Conservation (phyloP, 2,797 vertebrate genomes). For the Spatula clypeata region DNA sequence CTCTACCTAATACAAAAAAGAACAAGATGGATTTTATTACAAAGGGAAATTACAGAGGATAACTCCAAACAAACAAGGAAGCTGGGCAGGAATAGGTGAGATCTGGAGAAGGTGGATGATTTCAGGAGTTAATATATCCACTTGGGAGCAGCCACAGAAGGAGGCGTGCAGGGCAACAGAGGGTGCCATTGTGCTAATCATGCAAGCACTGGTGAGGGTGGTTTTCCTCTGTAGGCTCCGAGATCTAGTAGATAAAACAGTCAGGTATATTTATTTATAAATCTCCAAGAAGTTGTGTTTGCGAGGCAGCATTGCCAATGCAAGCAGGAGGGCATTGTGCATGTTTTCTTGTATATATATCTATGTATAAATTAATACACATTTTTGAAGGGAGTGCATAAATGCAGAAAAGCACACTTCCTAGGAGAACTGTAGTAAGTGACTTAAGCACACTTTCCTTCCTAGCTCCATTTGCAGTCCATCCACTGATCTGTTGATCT, state of each 20-base stretch:
- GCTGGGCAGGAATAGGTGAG: neutral
- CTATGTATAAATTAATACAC: neutral
- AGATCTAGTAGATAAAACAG: neutral
- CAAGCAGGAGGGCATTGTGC: neutral
- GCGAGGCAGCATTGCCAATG: neutral
- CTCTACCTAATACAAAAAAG: fast-evolving
- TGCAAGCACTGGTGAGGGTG: neutral
- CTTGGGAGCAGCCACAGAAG: neutral
- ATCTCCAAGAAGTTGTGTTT: neutral
- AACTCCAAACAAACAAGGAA: neutral
- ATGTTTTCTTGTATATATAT: neutral
- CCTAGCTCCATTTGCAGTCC: neutral
- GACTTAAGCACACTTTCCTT: neutral
- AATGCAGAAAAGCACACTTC: neutral
- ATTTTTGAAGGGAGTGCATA: fast-evolving
- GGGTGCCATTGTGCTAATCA: constrained; percentile 22
- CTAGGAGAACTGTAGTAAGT: neutral
- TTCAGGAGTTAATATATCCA: neutral
- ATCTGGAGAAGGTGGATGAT: neutral
- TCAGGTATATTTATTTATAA: neutral
- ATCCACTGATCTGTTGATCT: neutral
- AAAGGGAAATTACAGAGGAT: neutral
- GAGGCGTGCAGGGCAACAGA: constrained; percentile 2
- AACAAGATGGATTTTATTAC: neutral
- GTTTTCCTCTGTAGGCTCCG: neutral